Conservation (phyloP, 2,113 vertebrate genomes). For the Heptranchias perlo region DNA sequence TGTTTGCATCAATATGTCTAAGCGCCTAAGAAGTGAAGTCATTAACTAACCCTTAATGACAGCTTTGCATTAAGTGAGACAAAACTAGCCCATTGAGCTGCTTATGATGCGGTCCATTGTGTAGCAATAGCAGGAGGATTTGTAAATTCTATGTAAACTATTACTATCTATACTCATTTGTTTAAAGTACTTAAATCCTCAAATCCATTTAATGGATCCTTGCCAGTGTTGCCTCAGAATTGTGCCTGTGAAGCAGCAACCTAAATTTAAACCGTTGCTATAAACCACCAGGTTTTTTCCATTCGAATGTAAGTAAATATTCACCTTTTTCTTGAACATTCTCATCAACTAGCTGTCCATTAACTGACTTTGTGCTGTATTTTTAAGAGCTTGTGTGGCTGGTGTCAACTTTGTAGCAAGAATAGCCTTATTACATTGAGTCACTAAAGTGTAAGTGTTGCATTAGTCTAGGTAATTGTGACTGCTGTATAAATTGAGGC, state of each 20-base stretch:
- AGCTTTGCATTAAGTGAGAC: neutral
- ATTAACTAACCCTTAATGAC: slow-evolving; percentile 6
- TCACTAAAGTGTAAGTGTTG: neutral
- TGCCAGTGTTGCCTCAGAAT: neutral
- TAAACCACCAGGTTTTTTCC: neutral
- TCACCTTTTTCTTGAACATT: neutral
- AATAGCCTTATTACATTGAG: neutral
- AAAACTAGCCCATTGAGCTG: neutral
- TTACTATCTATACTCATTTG: neutral
- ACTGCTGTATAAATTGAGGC: neutral
- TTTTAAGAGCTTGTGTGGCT: neutral
- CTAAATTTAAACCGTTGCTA: neutral
- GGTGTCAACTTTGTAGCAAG: neutral
- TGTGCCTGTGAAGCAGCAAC: neutral
- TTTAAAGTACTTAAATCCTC: neutral
- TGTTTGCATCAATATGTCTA: neutral
- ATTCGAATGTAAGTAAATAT: neutral
- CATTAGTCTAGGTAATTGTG: neutral
- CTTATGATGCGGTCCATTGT: neutral
- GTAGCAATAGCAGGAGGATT: neutral
- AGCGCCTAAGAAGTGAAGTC: neutral
- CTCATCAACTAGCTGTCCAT: neutral
- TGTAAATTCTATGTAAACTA: neutral
- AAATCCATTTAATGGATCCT: neutral
- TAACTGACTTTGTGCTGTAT: neutral